phyloP scores from a whole-genome alignment of 2,797 vertebrate species.

The Myioborus miniatus region DNA sequence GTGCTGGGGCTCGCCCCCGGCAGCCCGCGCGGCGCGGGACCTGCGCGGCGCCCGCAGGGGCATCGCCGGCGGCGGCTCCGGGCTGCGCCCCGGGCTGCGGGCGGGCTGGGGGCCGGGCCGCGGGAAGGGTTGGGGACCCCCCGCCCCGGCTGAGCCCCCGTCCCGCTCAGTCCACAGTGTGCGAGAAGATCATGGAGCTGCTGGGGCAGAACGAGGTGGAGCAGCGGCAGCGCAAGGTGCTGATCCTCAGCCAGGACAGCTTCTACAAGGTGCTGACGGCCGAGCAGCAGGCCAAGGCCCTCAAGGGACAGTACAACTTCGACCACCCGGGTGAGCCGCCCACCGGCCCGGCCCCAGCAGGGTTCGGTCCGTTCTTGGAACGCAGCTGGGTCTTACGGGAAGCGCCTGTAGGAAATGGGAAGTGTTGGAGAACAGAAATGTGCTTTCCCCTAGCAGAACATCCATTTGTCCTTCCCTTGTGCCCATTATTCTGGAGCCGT shows the following conservation, averaged over 20 bases:
- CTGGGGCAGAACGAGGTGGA: constrained; percentile 95
- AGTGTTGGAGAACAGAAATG: neutral
- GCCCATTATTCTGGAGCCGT: neutral
- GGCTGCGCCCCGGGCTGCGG: neutral
- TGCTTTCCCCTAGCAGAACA: neutral
- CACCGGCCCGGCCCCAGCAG: neutral
- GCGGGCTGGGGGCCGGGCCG: neutral
- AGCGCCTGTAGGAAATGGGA: neutral
- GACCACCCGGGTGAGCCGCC: constrained; percentile 87
- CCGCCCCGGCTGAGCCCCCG: neutral
- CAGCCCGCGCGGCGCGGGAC: neutral
- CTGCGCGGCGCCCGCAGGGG: neutral
- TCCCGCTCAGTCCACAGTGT: constrained; percentile 89
- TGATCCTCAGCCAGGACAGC: constrained; percentile 93
- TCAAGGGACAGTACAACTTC: constrained; percentile 97
- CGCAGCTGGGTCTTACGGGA: fast-evolving
- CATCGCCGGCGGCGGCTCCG: neutral
- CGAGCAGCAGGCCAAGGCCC: constrained; percentile 90
- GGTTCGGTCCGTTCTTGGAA: neutral
- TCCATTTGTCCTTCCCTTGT: neutral
- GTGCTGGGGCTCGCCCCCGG: neutral
- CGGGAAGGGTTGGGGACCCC: neutral
- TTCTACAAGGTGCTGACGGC: constrained; percentile 92
- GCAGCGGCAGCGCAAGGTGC: constrained; percentile 90
- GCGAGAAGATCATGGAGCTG: constrained; percentile 99